These are phyloP conservation scores for Otolemur garnettii DNA, from an alignment of 2,113 vertebrate genomes.

Conservation along the genomic window DNA sequence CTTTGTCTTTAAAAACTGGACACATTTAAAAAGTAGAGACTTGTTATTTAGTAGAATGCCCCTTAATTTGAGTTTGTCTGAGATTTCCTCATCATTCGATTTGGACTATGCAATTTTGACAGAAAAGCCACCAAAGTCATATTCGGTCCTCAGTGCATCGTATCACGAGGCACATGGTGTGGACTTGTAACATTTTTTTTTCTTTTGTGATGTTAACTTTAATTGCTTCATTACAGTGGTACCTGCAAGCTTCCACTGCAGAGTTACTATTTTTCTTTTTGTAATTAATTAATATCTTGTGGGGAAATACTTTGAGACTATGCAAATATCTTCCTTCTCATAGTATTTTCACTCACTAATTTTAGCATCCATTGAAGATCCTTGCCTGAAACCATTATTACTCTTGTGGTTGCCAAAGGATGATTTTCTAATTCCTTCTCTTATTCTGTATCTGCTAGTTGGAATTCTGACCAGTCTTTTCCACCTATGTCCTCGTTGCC, in stretches of 20 bases:
- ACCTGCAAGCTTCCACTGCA: slow-evolving; percentile 52
- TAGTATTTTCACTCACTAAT: slow-evolving; percentile 39
- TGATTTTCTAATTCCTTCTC: slow-evolving; percentile 55
- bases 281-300: slow-evolving; percentile 65
- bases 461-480: slow-evolving; percentile 57
- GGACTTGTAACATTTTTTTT: slow-evolving; percentile 18
- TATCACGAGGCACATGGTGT: slow-evolving; percentile 61
- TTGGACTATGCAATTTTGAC: slow-evolving; percentile 63
- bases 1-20: slow-evolving; percentile 59
- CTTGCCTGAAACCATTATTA: slow-evolving; percentile 66
- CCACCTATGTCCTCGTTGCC: slow-evolving; percentile 43
- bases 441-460: slow-evolving; percentile 44
- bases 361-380: slow-evolving; percentile 47
- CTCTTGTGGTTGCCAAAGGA: slow-evolving; percentile 21
- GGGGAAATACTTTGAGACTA: slow-evolving; percentile 50
- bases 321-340: slow-evolving; percentile 54
- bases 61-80: slow-evolving; percentile 69
- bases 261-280: slow-evolving; percentile 66
- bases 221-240: slow-evolving; percentile 57
- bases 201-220: slow-evolving; percentile 61
- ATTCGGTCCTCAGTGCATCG: not conserved
- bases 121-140: slow-evolving; percentile 33
- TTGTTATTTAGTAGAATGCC: slow-evolving; percentile 45
- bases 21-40: slow-evolving; percentile 39
- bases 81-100: slow-evolving; percentile 72